These are phyloP conservation scores for Acanthosepion lycidas DNA, from an alignment of 2,888 invertebrate genomes.

Conservation along the genomic window DNA sequence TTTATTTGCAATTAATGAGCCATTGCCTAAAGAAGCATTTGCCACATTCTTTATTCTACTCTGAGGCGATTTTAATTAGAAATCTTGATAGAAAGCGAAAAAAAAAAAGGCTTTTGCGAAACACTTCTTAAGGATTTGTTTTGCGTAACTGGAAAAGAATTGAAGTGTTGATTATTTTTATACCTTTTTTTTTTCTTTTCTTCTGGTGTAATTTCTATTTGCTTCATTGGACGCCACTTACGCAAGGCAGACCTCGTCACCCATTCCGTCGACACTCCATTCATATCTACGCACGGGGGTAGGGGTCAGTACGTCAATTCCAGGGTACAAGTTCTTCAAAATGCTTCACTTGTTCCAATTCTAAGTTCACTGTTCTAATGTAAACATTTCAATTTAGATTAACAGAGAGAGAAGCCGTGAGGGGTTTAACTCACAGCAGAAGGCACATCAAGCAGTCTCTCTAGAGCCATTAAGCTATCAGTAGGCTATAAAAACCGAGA, in stretches of 20 bases:
- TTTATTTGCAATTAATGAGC: constrained; percentile 33
- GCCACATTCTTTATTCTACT: not conserved
- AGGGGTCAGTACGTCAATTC: not conserved
- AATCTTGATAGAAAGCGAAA: not conserved
- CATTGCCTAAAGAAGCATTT: not conserved
- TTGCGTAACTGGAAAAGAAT: constrained; percentile 17
- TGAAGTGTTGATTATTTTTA: not conserved
- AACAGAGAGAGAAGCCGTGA: not conserved
- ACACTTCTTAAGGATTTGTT: not conserved
- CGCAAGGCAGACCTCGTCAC: not conserved
- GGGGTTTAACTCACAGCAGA: not conserved
- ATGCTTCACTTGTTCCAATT: constrained; percentile 33
- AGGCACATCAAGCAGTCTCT: not conserved
- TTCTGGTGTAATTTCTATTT: not conserved
- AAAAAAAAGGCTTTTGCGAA: not conserved
- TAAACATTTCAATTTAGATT: constrained; percentile 9
- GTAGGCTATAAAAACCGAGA: not conserved
- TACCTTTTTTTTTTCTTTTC: not conserved
- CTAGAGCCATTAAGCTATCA: not conserved
- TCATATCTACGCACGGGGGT: too few species aligned
- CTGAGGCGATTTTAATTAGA: not conserved
- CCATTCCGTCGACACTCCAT: too few species aligned
- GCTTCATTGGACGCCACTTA: not conserved
- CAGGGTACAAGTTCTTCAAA: not conserved
- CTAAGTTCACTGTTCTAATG: not conserved